Evolutionary conservation across 2,888 invertebrate genomes (phyloP), one percentile per base, ranked within the genome.

Genomic region (Alloscopus bannaensis): DNA sequence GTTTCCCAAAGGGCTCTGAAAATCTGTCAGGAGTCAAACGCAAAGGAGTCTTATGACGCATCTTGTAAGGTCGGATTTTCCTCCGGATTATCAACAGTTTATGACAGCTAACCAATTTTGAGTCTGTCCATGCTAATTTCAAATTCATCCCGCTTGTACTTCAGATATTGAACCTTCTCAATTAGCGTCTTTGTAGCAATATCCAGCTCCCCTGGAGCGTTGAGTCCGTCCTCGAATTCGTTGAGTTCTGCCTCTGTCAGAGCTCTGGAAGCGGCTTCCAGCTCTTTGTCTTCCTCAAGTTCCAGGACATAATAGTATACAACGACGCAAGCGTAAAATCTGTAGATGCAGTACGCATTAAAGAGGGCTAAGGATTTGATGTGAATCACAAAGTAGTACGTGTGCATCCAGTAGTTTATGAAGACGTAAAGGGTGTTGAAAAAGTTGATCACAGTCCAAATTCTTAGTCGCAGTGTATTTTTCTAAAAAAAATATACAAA

Each of bases 141-240:
- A 50, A 47, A 80, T n/a, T 68, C 59, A n/a, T 79, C 81, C 36
- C 70, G 64, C 28, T 75, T 79, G 40, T 78, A 81, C 36, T 69
- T 52, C 16, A 42, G 26, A 36, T 81, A 75, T 55, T 68, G 64
- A 28, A 65, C 79, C 55, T 79, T 72, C 28, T 80, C 79, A 1
- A 73, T 36, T 24, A 80, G 45, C 20, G 24, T 28, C n/a, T 45
- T 45, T 13, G 59, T 59, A 6, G 11, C 52, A 31, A 66, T 18
- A 20, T 66, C 52, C 36, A 66, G n/a, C 11, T n/a, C 20, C 8
- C 28, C 20, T 22, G 50, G 22, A 24, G 55, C 55, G 20, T 57
- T 28, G 18, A 57, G 13, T 0, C 81, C 81, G n/a, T 81, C 62
- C 42, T 81, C 75, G 60, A 81, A 81, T 50, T 81, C 81, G 31